A percentile compares a stretch with the other conserved stretches of the same genome.
phyloP scores from a whole-genome alignment of 2,888 invertebrate genomes.

The Syrphus vitripennis region DNA sequence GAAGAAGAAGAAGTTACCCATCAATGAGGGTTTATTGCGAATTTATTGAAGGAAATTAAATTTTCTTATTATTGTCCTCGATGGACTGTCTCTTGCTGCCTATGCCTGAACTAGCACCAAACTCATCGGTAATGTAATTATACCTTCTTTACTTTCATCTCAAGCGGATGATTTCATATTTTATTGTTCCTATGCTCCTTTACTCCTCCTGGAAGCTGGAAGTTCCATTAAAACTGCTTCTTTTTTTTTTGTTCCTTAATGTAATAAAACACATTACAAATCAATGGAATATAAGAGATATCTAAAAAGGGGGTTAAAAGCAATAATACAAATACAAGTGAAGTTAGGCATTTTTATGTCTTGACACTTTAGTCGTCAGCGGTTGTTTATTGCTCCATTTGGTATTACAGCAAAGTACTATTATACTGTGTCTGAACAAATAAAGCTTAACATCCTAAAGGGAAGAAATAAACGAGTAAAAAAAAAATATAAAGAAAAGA shows the following conservation, averaged over 20 bases:
- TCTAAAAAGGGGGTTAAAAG: conserved; percentile 2
- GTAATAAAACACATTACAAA: conserved; percentile 58
- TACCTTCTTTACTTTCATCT: conserved; percentile 11
- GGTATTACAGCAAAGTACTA: conserved; percentile 25
- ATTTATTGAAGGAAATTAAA: conserved; percentile 61
- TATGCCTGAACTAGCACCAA: background rate
- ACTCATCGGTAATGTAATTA: conserved; percentile 48
- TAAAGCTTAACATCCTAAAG: conserved; percentile 13
- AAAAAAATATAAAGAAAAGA: background rate
- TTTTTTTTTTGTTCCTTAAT: conserved; percentile 29
- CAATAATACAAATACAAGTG: background rate
- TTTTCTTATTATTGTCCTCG: conserved; percentile 57
- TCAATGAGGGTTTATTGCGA: conserved; percentile 10
- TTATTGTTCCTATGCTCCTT: conserved; percentile 44
- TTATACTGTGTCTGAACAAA: conserved; percentile 8
- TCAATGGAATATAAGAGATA: conserved; percentile 52
- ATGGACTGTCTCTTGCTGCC: conserved; percentile 25
- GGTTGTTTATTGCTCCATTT: conserved; percentile 65
- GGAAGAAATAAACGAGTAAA: too few relatives aligned
- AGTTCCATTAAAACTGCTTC: conserved; percentile 55
- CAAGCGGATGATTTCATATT: conserved; percentile 67
- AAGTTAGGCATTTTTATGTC: conserved; percentile 56
- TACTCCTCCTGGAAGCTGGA: conserved; percentile 16
- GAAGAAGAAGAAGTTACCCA: background rate
- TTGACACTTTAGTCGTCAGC: conserved; percentile 66